phyloP scores from a whole-genome alignment of 2,888 invertebrate species.

The Lithodes maja region DNA sequence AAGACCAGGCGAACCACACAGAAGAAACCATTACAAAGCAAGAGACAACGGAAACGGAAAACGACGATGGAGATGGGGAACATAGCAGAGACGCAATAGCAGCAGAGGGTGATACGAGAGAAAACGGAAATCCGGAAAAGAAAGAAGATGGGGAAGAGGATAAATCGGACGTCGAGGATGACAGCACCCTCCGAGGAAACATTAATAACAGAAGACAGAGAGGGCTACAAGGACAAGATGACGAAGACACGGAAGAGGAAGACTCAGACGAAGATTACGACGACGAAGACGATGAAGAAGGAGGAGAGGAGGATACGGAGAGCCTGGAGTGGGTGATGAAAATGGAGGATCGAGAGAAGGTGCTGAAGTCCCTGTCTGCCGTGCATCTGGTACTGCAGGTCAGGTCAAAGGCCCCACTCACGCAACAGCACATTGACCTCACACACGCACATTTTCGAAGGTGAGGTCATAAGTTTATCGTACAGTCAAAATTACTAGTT shows the following conservation, averaged over 20 bases:
- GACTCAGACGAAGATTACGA: background rate
- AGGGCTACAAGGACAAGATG: background rate
- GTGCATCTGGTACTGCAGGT: background rate
- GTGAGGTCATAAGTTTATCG: background rate
- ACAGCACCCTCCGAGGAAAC: background rate
- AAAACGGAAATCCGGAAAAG: background rate
- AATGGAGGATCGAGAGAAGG: background rate
- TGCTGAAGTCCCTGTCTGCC: background rate
- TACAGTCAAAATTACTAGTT: too few relatives aligned
- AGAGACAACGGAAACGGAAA: background rate
- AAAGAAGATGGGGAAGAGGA: background rate
- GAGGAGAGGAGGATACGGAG: background rate
- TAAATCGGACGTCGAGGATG: background rate
- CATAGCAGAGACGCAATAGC: background rate
- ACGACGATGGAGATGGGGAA: background rate
- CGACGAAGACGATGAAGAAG: background rate
- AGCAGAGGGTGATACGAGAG: background rate
- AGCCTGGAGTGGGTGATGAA: background rate
- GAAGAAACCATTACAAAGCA: background rate
- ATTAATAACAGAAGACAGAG: too few relatives aligned
- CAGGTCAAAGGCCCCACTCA: background rate
- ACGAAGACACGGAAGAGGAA: background rate
- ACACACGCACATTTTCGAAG: background rate
- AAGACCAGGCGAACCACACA: background rate
- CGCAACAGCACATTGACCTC: background rate